Evolutionary conservation across 1,140 invertebrate genomes (phyloP).

Genomic region (Maconellicoccus hirsutus): DNA sequence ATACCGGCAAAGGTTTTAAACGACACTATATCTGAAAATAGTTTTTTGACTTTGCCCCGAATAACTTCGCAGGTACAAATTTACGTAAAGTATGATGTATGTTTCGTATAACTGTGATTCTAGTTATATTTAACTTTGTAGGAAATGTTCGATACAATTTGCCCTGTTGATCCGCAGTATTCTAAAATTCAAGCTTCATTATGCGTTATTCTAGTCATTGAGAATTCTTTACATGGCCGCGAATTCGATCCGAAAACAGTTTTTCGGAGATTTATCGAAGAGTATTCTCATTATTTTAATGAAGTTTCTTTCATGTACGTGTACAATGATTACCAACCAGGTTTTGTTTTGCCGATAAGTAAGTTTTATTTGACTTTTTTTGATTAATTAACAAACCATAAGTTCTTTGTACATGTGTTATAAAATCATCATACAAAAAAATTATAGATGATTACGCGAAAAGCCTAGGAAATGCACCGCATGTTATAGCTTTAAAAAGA

Average conservation of each 20-base stretch:
- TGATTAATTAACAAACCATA: neutral
- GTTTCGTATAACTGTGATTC: too few species aligned
- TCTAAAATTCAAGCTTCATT: neutral
- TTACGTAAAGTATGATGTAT: too few species aligned
- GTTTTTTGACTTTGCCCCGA: slow-evolving; percentile 75
- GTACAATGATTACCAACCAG: slow-evolving; percentile 12
- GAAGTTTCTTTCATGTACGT: slow-evolving; percentile 11
- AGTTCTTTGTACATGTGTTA: neutral
- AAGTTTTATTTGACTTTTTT: neutral
- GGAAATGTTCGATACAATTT: slow-evolving; percentile 67
- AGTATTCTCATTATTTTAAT: slow-evolving; percentile 1
- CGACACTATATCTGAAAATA: slow-evolving; percentile 78
- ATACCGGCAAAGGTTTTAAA: slow-evolving; percentile 75
- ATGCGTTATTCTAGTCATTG: slow-evolving; percentile 6
- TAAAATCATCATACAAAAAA: too few species aligned
- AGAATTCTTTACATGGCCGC: neutral
- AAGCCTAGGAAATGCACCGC: neutral
- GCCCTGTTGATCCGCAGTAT: slow-evolving; percentile 50
- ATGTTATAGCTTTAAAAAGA: neutral
- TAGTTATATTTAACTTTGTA: slow-evolving; percentile 35
- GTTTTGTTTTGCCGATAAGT: neutral
- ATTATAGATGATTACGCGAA: neutral
- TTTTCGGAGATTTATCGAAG: slow-evolving; percentile 7
- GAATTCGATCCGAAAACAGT: neutral
- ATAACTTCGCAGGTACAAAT: slow-evolving; percentile 75